Conservation (phyloP, 2,888 invertebrate genomes). For the Acanthoscelides obtectus region DNA sequence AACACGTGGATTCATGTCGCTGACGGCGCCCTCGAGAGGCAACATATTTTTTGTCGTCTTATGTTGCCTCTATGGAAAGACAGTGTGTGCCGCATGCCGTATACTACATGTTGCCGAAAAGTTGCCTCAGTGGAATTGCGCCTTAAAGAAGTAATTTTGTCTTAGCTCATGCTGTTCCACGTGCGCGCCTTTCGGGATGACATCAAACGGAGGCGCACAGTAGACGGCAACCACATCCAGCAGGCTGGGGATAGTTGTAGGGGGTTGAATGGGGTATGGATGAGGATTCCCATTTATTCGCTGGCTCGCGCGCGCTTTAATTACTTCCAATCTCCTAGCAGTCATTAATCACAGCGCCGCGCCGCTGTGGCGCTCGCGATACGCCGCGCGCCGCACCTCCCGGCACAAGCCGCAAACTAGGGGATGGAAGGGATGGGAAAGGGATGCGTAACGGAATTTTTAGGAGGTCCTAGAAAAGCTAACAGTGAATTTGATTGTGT, state of each 20-base stretch:
- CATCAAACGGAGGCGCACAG: not conserved
- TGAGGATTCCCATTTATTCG: conserved; percentile 46
- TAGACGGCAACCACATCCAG: not conserved
- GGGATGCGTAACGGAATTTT: not conserved
- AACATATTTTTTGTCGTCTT: too few relatives aligned
- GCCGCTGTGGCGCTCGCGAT: conserved; percentile 27
- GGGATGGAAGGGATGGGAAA: not conserved
- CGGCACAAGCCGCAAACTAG: not conserved
- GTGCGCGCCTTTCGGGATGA: not conserved
- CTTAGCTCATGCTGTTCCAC: not conserved
- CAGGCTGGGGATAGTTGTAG: conserved; percentile 1
- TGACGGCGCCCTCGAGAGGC: too few relatives aligned
- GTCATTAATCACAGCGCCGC: conserved; percentile 47
- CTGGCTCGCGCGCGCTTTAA: conserved; percentile 50
- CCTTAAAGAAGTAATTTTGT: too few relatives aligned
- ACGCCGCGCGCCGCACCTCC: too few relatives aligned
- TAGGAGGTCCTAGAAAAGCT: too few relatives aligned
- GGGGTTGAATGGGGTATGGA: not conserved
- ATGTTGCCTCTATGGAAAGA: too few relatives aligned
- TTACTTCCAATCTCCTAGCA: conserved; percentile 50
- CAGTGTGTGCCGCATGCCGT: too few relatives aligned
- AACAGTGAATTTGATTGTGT: too few relatives aligned
- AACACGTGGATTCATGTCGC: too few relatives aligned
- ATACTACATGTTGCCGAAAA: too few relatives aligned
- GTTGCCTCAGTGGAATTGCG: too few relatives aligned